Base-by-base conservation (phyloP, 2,888 invertebrate species). In the Rhagophthalmus giganteus region DNA sequence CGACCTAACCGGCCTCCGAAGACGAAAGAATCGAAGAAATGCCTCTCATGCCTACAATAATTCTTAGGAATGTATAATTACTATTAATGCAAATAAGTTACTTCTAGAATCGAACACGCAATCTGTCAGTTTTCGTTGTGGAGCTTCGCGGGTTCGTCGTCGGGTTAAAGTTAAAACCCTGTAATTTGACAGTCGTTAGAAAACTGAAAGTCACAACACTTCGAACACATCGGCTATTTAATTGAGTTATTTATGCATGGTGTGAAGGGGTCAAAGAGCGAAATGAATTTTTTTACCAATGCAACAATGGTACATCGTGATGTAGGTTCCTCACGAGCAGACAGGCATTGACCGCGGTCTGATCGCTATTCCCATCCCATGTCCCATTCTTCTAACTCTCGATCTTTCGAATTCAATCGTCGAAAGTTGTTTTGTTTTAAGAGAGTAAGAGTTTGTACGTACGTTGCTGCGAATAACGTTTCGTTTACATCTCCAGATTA, bases 291-390 rank as follows among this genome's bases (percentile, higher is more conserved):
- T 56, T 60, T 49, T 53, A 48, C 42, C 33, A 38, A 34, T 47
- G 48, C 37, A 48, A 53, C 47, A 47, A 55, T 55, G 49, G 55
- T 41, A 49, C 52, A 57, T 68, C 67, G 66, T 66, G 68, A 64
- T 60, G 54, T 57, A 48, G 62, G 61, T 58, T 60, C 61, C 64
- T 68, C 68, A 67, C 66, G 68, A 67, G 60, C 63, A 62, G 63
- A 67, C 66, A 65, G 66, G 58, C 68, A 65, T 62, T 62, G 68
- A 67, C 65, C 66, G 64, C 57, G 54, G 39, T 38, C 32, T 14
- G 20, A 34, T 32, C 15, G 16, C 28, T 11, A 37, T 42, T 38
- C 37, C 35, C 41, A 38, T 31, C 38, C 30, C 45, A 27, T 28
- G 34, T 39, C 33, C 34, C 38, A n/a, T 28, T 9, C 4, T 2